Conservation (phyloP, 2,888 invertebrate species). For the Phorcus lineatus region DNA sequence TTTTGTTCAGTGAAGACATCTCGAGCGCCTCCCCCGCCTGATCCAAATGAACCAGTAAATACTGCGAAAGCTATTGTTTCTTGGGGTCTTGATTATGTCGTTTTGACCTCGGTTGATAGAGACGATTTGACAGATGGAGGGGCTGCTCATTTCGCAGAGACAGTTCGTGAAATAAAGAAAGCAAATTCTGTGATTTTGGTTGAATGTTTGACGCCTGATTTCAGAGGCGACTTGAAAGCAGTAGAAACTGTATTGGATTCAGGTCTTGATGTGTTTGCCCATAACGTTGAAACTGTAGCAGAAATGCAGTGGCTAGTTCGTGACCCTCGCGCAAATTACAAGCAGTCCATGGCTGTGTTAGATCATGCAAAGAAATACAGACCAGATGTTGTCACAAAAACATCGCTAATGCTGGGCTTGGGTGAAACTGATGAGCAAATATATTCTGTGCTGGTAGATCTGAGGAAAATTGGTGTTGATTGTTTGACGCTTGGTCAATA, state of each 20-base stretch:
- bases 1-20: slow-evolving; percentile 99
- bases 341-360: slow-evolving; percentile 91
- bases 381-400: slow-evolving; percentile 92
- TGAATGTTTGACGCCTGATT: slow-evolving; percentile 98
- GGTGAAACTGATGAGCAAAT: slow-evolving; percentile 78
- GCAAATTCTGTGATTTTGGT: slow-evolving; percentile 87
- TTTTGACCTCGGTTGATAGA: slow-evolving; percentile 97
- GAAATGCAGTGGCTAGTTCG: slow-evolving; percentile 91
- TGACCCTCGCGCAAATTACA: slow-evolving; percentile 92
- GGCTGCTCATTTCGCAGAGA: slow-evolving; percentile 93
- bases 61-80: slow-evolving; percentile 93
- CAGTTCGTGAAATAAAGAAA: slow-evolving; percentile 89
- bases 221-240: slow-evolving; percentile 86
- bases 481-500: slow-evolving; percentile 98
- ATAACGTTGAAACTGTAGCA: slow-evolving; percentile 98
- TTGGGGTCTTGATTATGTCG: slow-evolving; percentile 98
- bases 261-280: slow-evolving; percentile 97
- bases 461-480: slow-evolving; percentile 88
- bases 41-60: slow-evolving; percentile 86
- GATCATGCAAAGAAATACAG: slow-evolving; percentile 87
- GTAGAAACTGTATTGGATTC: slow-evolving; percentile 86
- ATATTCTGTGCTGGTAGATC: slow-evolving; percentile 90
- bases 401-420: slow-evolving; percentile 97
- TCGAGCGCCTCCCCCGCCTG: slow-evolving; percentile 86
- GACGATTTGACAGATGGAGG: slow-evolving; percentile 97